These are phyloP conservation scores for Plectrocnemia conspersa DNA, from an alignment of 1,140 invertebrate genomes.

Conservation along the genomic window DNA sequence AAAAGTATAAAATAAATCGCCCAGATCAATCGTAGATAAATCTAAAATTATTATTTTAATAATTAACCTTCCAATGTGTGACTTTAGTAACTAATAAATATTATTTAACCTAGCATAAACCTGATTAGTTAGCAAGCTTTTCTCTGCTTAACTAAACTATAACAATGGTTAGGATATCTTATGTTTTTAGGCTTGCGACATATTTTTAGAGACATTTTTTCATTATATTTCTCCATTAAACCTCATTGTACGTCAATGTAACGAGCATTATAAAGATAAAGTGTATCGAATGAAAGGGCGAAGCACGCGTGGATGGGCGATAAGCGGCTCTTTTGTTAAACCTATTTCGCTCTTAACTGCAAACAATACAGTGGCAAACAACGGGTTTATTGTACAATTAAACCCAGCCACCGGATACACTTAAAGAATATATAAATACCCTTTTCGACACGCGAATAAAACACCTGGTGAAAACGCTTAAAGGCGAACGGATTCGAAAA, in stretches of 20 bases:
- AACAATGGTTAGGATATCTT: no score
- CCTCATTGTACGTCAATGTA: background rate
- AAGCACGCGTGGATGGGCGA: conserved; percentile 6
- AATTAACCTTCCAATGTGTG: no score
- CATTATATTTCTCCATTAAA: background rate
- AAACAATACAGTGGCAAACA: conserved; percentile 18
- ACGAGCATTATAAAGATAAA: conserved; percentile 5
- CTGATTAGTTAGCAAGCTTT: no score
- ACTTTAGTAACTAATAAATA: no score
- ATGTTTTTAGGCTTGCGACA: background rate
- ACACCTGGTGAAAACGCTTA: no score
- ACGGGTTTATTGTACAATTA: conserved; percentile 19
- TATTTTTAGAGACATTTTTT: background rate
- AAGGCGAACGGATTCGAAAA: no score
- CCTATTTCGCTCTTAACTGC: conserved; percentile 1
- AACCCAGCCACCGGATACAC: conserved; percentile 11
- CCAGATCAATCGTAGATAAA: no score
- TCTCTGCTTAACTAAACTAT: no score
- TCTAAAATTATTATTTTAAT: no score
- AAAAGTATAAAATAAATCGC: no score
- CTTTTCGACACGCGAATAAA: no score
- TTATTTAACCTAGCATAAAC: no score
- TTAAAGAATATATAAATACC: conserved; percentile 20
- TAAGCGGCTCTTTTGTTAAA: conserved; percentile 1
- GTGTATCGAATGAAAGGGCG: conserved; percentile 7